A percentile compares a stretch with the other conserved stretches of the same genome.
Conservation (phyloP, 2,113 vertebrate species). For the Oriolus oriolus region DNA sequence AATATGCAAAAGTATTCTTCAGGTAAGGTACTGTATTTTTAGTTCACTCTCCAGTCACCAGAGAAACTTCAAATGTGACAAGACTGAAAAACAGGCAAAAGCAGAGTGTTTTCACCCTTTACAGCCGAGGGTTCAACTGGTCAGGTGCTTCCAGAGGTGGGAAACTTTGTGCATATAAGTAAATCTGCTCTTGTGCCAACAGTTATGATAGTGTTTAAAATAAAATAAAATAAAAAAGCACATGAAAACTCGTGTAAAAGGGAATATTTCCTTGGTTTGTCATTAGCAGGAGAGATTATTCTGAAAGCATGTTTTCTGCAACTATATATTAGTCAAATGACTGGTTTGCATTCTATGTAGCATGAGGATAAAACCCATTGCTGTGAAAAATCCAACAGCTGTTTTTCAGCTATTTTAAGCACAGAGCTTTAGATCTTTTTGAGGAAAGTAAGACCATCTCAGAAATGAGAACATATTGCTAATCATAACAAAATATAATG, state of each 20-base stretch:
- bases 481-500: neutral
- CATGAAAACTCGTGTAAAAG: neutral
- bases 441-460: neutral
- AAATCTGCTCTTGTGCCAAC: neutral
- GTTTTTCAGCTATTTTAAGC: slow-evolving; percentile 54
- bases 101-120: neutral
- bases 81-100: neutral
- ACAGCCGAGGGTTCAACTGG: neutral
- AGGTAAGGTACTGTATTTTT: neutral
- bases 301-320: slow-evolving; percentile 6
- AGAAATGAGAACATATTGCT: slow-evolving; percentile 6
- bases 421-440: slow-evolving; percentile 4
- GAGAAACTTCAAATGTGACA: neutral
- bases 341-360: slow-evolving; percentile 19
- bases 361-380: slow-evolving; percentile 31
- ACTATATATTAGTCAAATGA: slow-evolving; percentile 2
- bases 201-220: neutral
- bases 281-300: neutral
- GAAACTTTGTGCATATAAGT: neutral
- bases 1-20: neutral
- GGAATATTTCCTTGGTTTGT: neutral
- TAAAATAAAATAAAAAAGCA: neutral
- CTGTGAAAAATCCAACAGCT: slow-evolving; percentile 56
- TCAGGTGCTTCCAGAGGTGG: neutral
- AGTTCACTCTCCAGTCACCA: neutral